phyloP scores from a whole-genome alignment of 2,113 vertebrate species.

The Desmodus rotundus region DNA sequence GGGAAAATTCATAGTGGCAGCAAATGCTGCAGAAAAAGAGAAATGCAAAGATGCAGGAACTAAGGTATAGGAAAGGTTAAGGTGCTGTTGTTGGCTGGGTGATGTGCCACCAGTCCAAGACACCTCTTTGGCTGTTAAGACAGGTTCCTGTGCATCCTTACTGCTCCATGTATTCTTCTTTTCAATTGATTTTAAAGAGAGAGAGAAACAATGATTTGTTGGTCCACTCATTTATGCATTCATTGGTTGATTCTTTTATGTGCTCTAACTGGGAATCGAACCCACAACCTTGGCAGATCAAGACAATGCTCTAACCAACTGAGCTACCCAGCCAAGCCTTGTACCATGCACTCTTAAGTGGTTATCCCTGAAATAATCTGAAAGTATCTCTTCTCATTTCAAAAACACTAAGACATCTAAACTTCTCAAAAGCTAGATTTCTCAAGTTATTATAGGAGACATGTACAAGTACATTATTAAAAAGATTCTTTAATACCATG shows the following conservation, averaged over 20 bases:
- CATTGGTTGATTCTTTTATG: no score
- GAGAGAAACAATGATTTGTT: no score
- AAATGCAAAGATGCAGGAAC: not conserved
- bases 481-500: not conserved
- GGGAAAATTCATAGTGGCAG: not conserved
- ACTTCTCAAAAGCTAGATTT: not conserved
- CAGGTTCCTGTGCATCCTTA: not conserved
- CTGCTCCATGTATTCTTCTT: no score
- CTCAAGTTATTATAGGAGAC: not conserved
- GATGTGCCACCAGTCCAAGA: not conserved
- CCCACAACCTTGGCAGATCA: no score
- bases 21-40: not conserved
- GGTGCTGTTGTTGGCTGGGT: not conserved
- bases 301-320: no score
- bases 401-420: not conserved
- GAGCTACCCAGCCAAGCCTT: no score
- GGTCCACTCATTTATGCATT: no score
- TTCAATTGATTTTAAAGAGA: no score
- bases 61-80: not conserved
- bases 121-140: not conserved
- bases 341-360: not conserved
- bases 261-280: no score
- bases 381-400: not conserved
- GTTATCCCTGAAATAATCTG: not conserved
- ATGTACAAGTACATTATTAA: not conserved